Evolutionary conservation across 2,888 invertebrate genomes (phyloP).

Genomic region (Horisme vitalbata): DNA sequence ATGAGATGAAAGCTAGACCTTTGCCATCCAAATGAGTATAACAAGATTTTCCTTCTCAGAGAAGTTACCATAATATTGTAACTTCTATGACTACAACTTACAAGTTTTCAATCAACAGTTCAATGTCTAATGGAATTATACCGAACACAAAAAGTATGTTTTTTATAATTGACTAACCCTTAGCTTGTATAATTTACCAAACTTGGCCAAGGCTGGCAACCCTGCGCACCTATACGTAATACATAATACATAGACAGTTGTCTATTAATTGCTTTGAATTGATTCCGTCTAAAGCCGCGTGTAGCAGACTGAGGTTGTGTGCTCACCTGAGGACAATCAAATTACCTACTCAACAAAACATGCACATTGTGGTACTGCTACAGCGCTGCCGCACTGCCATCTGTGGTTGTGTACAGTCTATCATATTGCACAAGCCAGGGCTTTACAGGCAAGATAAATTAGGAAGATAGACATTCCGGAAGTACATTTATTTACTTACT

Average conservation of each 20-base stretch:
- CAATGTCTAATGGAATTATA: too few relatives aligned
- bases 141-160: too few relatives aligned
- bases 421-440: neutral
- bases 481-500: too few relatives aligned
- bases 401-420: neutral
- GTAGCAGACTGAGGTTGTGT: neutral
- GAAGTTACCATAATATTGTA: too few relatives aligned
- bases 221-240: conserved; percentile 1
- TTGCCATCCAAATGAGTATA: too few relatives aligned
- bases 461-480: too few relatives aligned
- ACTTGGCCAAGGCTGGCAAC: neutral
- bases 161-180: too few relatives aligned
- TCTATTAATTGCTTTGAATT: conserved; percentile 7
- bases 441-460: neutral
- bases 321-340: conserved; percentile 1
- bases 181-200: neutral
- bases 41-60: too few relatives aligned
- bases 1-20: too few relatives aligned
- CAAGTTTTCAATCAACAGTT: too few relatives aligned
- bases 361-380: neutral
- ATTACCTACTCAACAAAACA: conserved; percentile 2
- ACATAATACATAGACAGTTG: neutral
- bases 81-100: too few relatives aligned
- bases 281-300: conserved; percentile 1
- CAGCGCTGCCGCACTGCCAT: neutral